phyloP scores from a whole-genome alignment of 1,140 invertebrate species.

The Achroia grisella region DNA sequence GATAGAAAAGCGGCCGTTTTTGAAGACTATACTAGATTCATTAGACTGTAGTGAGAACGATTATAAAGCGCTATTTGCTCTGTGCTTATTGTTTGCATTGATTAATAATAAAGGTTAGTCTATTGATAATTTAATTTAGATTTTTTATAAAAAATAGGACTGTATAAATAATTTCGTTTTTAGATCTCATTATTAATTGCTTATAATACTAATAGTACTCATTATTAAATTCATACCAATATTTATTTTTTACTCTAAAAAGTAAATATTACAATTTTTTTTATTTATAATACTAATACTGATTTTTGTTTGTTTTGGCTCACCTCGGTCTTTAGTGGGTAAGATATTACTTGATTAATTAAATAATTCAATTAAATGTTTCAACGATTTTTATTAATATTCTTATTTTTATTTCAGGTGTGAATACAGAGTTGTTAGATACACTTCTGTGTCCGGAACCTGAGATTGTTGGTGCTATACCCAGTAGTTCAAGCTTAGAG shows the following conservation, averaged over 20 bases:
- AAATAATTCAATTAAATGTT: neutral
- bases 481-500: conserved; percentile 3
- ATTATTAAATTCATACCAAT: too few relatives aligned
- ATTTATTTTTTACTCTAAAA: too few relatives aligned
- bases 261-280: neutral
- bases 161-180: conserved; percentile 5
- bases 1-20: conserved; percentile 83
- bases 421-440: conserved; percentile 57
- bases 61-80: conserved; percentile 92
- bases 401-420: conserved; percentile 33
- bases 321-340: conserved; percentile 54
- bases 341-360: conserved; percentile 21
- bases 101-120: conserved; percentile 92
- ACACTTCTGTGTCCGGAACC: conserved; percentile 50
- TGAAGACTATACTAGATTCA: conserved; percentile 90
- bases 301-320: conserved; percentile 31
- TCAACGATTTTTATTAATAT: neutral
- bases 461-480: conserved; percentile 30
- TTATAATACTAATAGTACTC: too few relatives aligned
- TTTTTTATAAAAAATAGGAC: conserved; percentile 5
- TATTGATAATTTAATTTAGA: conserved; percentile 9
- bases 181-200: conserved; percentile 17
- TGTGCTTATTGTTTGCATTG: conserved; percentile 95
- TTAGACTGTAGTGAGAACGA: conserved; percentile 93
- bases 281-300: too few relatives aligned